Conservation (phyloP, 2,888 invertebrate genomes). For the Muschampia plurimacula region DNA sequence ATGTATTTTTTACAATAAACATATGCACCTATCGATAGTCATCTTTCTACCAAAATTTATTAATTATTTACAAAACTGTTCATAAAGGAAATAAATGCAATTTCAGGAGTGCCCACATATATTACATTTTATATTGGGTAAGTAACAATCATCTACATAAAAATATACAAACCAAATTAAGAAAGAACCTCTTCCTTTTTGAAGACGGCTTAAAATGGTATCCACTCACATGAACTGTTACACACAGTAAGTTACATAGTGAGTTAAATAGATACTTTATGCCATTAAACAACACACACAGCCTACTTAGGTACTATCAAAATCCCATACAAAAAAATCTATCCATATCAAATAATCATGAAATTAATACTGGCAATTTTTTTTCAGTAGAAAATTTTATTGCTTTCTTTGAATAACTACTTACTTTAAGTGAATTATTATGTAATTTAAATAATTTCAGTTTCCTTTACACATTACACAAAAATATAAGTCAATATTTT, state of each 20-base stretch:
- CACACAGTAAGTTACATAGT: constrained; percentile 8
- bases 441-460: constrained; percentile 42
- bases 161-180: too few species aligned
- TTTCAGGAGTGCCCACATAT: constrained; percentile 16
- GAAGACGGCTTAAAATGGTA: not conserved
- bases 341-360: constrained; percentile 23
- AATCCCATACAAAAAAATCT: constrained; percentile 23
- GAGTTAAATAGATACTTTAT: constrained; percentile 4
- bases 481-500: constrained; percentile 73
- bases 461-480: constrained; percentile 68
- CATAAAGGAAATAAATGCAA: constrained; percentile 23
- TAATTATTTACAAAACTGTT: constrained; percentile 49
- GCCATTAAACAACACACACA: constrained; percentile 29
- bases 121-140: constrained; percentile 11
- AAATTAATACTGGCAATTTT: constrained; percentile 68
- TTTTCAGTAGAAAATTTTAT: constrained; percentile 69
- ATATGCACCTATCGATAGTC: constrained; percentile 65
- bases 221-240: not conserved
- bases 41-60: constrained; percentile 67
- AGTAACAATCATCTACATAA: not conserved
- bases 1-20: constrained; percentile 71
- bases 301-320: constrained; percentile 31
- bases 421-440: constrained; percentile 41
- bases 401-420: constrained; percentile 65
- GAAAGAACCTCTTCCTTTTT: too few species aligned